phyloP scores from a whole-genome alignment of 2,888 invertebrate genomes.

The Macaria liturata region DNA sequence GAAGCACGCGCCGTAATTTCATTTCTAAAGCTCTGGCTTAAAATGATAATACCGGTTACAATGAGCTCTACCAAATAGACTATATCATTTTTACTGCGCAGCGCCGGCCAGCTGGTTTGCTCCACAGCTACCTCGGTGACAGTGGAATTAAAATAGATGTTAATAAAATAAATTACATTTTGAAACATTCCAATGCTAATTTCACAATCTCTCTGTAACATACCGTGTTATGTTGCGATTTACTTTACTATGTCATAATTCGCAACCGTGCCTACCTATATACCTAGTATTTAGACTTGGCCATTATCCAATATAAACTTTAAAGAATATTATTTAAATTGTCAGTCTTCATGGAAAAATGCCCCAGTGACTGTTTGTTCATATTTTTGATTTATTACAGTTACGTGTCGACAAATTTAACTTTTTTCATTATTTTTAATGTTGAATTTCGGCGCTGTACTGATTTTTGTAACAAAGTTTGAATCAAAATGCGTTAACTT shows the following conservation, averaged over 20 bases:
- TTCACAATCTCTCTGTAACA: constrained; percentile 8
- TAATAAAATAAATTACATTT: constrained; percentile 17
- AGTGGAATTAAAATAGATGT: constrained; percentile 8
- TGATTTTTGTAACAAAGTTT: constrained; percentile 5
- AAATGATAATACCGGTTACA: too few relatives aligned
- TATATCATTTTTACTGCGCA: constrained; percentile 1
- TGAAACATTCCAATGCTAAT: constrained; percentile 11
- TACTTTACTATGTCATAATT: constrained; percentile 37
- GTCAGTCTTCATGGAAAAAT: constrained; percentile 38
- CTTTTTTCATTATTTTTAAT: constrained; percentile 20
- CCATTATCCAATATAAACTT: constrained; percentile 46
- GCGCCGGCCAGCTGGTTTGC: background rate
- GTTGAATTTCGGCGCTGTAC: constrained; percentile 8
- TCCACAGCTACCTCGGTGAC: background rate
- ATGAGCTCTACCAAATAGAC: background rate
- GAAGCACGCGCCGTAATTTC: too few relatives aligned
- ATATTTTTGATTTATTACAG: constrained; percentile 37
- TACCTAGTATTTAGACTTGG: constrained; percentile 46
- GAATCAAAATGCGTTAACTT: constrained; percentile 5
- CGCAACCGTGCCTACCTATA: constrained; percentile 34
- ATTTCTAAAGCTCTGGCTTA: too few relatives aligned
- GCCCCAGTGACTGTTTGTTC: constrained; percentile 28
- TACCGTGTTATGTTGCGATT: constrained; percentile 11
- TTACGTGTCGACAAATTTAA: constrained; percentile 30
- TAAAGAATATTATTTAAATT: constrained; percentile 45